Base-by-base conservation (phyloP, 2,797 vertebrate species). In the Sebastes diploproa region DNA sequence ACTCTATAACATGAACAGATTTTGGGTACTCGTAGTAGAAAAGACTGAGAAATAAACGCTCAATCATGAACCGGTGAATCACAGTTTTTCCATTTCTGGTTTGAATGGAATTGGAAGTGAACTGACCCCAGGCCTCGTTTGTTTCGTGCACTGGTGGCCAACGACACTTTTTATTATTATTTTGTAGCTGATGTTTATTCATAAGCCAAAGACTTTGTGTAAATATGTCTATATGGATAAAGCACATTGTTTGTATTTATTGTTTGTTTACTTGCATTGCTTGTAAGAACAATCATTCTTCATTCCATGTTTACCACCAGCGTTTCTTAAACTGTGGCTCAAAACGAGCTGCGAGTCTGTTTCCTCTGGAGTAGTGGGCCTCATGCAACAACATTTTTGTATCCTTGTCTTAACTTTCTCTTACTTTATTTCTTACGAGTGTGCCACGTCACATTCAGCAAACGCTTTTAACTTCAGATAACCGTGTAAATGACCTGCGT, bases 141-240 rank as follows among this genome's bases (percentile, higher is more conserved):
- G 96, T 96, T 94, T 94, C 93, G 96, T 97, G 97, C 96, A 97
- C 97, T 97, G 95, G 97, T 95, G 95, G 96, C 95, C 97, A 95
- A 96, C 97, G 95, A 96, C 96, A 97, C 95, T 90, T 94, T 95
- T 95, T 77, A 56, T 77, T 95, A 94, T 96, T 88, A 88, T 94
- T 95, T 94, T 92, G 93, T 95, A 97, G 96, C 95, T 94, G 90
- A 96, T 97, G 95, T 95, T 96, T 96, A 95, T 96, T 96, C 97
- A 98, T 98, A 99, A 98, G 98, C 98, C 98, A 99, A 99, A 99
- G 98, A 99, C 95, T 98, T 96, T 91, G 94, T 99, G 98, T 99
- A 99, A 98, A 99, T 99, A 99, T 99, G 98, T 99, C 96, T 97
- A 98, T 98, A 99, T 91, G 95, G 96, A 97, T 96, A 97, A 98